Percentiles rank a stretch among this genome's conserved stretches.
These are phyloP conservation scores for Megaustenia siamemsis DNA, from an alignment of 2,888 invertebrate genomes.

Conservation along the genomic window DNA sequence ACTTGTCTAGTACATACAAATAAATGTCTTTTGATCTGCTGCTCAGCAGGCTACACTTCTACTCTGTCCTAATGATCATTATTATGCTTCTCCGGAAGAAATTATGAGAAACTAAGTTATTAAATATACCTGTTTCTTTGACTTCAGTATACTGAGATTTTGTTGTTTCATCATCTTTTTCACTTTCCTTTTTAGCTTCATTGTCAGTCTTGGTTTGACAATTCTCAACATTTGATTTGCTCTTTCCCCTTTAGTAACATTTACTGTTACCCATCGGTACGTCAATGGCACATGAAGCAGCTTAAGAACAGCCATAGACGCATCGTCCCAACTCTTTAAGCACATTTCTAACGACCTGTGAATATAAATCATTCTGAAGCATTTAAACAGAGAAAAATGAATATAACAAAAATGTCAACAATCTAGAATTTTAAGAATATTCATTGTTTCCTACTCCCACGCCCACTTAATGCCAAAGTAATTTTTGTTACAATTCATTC, in stretches of 20 bases:
- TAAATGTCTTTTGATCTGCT: too few relatives aligned
- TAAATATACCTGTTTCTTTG: slow-evolving; percentile 43
- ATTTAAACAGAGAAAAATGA: background rate
- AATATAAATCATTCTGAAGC: background rate
- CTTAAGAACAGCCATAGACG: slow-evolving; percentile 38
- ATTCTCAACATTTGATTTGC: background rate
- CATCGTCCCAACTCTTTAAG: slow-evolving; percentile 26
- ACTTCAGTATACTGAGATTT: slow-evolving; percentile 41
- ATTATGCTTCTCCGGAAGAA: too few relatives aligned
- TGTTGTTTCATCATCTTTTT: slow-evolving; percentile 3
- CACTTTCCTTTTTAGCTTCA: slow-evolving; percentile 15
- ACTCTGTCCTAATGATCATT: too few relatives aligned
- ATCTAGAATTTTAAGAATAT: too few relatives aligned
- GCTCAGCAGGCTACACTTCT: too few relatives aligned
- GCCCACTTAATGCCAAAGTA: too few relatives aligned
- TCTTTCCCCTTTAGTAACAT: slow-evolving; percentile 35
- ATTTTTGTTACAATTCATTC: too few relatives aligned
- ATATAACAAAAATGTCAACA: too few relatives aligned
- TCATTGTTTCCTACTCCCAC: too few relatives aligned
- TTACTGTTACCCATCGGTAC: slow-evolving; percentile 48
- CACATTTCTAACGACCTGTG: slow-evolving; percentile 47
- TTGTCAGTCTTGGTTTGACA: background rate
- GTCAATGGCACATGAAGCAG: slow-evolving; percentile 26
- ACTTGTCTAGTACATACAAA: too few relatives aligned
- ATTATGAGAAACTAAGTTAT: background rate